A percentile compares a stretch with the other conserved stretches of the same genome.
These are phyloP conservation scores for Podilymbus podiceps DNA, from an alignment of 2,113 vertebrate species.

Conservation along the genomic window DNA sequence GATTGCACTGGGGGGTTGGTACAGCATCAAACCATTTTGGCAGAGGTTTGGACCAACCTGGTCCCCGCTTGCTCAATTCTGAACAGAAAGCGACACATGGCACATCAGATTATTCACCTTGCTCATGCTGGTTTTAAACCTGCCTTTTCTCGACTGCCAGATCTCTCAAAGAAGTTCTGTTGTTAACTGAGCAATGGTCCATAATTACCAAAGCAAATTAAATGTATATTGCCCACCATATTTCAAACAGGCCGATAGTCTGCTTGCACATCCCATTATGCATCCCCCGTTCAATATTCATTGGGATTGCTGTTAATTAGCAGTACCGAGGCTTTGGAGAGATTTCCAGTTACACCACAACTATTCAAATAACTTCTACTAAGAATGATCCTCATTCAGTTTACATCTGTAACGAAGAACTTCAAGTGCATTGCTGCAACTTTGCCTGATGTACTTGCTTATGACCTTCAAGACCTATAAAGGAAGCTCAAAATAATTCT, in stretches of 20 bases:
- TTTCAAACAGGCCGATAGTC: not conserved
- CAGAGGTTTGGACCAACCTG: not conserved
- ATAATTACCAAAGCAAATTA: not conserved
- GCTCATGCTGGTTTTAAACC: not conserved
- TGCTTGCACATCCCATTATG: not conserved
- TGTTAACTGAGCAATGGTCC: not conserved
- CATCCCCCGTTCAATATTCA: not conserved
- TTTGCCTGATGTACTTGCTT: not conserved
- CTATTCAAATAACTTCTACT: not conserved
- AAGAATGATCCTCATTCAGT: accelerated
- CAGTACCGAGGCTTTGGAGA: not conserved
- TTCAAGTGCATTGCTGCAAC: not conserved
- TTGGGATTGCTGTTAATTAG: not conserved
- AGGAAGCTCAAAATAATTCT: not conserved
- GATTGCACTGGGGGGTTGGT: not conserved
- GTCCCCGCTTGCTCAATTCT: not conserved
- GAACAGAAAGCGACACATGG: accelerated
- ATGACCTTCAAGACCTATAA: not conserved
- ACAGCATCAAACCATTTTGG: not conserved
- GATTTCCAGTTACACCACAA: not conserved
- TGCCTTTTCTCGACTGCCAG: not conserved
- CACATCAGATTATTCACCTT: not conserved
- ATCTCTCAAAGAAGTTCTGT: not conserved
- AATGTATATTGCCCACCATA: not conserved
- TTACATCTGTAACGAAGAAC: not conserved